phyloP scores from a whole-genome alignment of 2,113 vertebrate genomes.

The Chaetura pelagica region DNA sequence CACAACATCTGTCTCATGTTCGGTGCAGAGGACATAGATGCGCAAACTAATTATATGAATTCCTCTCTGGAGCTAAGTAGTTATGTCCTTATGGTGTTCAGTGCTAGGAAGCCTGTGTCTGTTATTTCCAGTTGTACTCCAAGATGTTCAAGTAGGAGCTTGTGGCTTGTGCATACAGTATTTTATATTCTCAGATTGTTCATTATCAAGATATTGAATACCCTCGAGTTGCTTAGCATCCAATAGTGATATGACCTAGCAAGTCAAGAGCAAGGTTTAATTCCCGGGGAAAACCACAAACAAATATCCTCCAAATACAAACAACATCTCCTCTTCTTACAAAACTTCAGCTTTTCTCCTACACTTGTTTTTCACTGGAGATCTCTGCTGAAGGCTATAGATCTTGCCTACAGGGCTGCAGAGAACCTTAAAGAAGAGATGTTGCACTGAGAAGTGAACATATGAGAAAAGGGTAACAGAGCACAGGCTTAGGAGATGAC shows the following conservation, averaged over 20 bases:
- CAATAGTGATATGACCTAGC: rapidly evolving
- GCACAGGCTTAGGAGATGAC: neutral
- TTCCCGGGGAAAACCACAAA: neutral
- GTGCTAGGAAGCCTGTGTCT: neutral
- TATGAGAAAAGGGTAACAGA: neutral
- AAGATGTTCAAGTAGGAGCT: neutral
- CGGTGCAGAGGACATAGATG: rapidly evolving
- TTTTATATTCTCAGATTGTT: neutral
- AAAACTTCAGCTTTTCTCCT: neutral
- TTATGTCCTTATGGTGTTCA: neutral
- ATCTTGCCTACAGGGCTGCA: neutral
- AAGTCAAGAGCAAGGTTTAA: neutral
- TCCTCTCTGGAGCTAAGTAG: neutral
- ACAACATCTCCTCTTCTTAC: neutral
- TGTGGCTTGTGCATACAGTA: rapidly evolving
- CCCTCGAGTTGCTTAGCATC: neutral
- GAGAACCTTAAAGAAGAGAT: neutral
- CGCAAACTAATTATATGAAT: neutral
- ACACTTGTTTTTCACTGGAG: neutral
- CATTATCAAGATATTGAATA: neutral
- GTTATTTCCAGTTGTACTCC: neutral
- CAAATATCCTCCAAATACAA: neutral
- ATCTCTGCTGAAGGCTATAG: neutral
- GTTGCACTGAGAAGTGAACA: neutral
- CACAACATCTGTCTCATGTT: neutral